Percentiles rank a stretch among this genome's conserved stretches.
These are phyloP conservation scores for Eonycteris spelaea DNA, from an alignment of 2,113 vertebrate genomes.

Conservation along the genomic window DNA sequence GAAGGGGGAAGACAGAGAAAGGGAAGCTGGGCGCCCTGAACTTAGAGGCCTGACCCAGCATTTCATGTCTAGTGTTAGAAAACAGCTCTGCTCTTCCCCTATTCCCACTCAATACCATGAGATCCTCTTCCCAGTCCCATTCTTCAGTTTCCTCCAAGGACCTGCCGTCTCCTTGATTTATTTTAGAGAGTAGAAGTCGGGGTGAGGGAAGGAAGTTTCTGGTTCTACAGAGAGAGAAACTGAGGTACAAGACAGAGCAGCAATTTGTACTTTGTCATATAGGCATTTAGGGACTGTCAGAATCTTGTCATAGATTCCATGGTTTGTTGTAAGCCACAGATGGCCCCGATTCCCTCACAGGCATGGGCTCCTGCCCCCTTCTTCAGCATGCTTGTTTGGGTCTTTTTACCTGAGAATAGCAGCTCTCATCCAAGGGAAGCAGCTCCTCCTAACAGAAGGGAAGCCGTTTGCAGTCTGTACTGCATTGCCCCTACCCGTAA, in stretches of 20 bases:
- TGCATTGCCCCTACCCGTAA: conserved; percentile 79
- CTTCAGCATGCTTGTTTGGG: not conserved
- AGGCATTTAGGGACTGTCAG: not conserved
- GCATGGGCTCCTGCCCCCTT: not conserved
- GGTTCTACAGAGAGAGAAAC: conserved; percentile 5
- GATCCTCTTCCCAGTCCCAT: not conserved
- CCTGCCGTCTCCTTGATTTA: not conserved
- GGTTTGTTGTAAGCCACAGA: not conserved
- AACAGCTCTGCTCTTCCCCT: not conserved
- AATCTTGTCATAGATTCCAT: not conserved
- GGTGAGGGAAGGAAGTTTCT: not conserved
- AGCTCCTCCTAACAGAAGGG: conserved; percentile 68
- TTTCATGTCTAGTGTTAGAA: not conserved
- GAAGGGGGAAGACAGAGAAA: not conserved
- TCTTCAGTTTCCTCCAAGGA: not conserved
- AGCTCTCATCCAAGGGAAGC: not conserved
- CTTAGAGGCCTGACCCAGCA: not conserved
- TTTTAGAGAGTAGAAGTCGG: not conserved
- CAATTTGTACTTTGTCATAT: not conserved
- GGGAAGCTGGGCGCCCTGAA: not conserved
- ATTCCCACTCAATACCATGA: not conserved
- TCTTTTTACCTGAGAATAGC: conserved; percentile 19
- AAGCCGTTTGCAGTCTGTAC: conserved; percentile 73
- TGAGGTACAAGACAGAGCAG: not conserved
- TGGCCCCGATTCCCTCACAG: not conserved